Base-by-base conservation (phyloP, 2,113 vertebrate genomes). In the Cercocebus atys region DNA sequence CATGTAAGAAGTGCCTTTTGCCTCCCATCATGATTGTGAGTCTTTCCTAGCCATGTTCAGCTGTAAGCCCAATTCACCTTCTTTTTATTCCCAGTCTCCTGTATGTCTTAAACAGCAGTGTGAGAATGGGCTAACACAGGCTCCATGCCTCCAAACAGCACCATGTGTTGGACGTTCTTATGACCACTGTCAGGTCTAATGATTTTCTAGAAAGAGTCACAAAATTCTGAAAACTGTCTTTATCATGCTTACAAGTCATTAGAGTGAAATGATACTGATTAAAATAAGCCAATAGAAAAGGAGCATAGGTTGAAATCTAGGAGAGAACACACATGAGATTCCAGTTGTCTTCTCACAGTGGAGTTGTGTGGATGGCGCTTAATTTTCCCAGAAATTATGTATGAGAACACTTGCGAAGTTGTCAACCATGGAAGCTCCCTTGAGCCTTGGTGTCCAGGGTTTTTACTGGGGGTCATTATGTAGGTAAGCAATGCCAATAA, bases 361-460 rank as follows among this genome's bases (percentile, higher is more conserved):
- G 3, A 30, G 32, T 10, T 0, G 0, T 5, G 0, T 14, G 35
- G 47, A 25, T 14, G 47, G 55, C 1, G 10, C 16, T 17, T 3
- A 2, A 13, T 72, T 64, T 40, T 32, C 20, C 23, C 12, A 47
- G 32, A 8, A 30, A 9, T 23, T 5, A 11, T 10, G 2, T 32
- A 6, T 13, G 57, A 43, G 40, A 45, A 40, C 3, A 4, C 0
- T 2, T 11, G 16, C 2, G 1, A n/a, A 1, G 6, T 18, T 8
- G 12, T n/a, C 45, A 35, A 1, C 3, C 16, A 20, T 16, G 32
- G 68, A 25, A 16, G 32, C 18, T 43, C 25, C 6, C 0, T 3
- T 47, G 17, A n/a, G 45, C 4, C n/a, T 78, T 3, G 25, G 8
- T 4, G 22, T 0, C 47, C 50, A 18, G 50, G 1, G 32, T 27